Conservation (phyloP, 23 tunicate genomes). For the Clavelina lepadiformis region DNA sequence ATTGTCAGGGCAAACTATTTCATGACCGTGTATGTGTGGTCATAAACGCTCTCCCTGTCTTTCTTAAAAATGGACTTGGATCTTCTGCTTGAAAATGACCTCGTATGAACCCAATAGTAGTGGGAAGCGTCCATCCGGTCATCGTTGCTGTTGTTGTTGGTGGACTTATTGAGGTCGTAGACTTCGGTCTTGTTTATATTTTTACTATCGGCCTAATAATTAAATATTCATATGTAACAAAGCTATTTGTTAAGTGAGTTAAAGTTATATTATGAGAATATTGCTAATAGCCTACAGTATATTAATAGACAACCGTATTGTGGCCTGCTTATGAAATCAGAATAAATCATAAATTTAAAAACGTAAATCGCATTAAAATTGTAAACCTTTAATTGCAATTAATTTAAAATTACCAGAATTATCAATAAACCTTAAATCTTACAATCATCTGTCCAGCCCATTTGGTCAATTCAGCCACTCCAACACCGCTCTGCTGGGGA, state of each 20-base stretch:
- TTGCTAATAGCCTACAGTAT: no score
- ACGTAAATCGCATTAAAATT: no score
- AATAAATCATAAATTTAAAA: no score
- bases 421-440: no score
- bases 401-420: no score
- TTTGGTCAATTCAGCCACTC: slow-evolving; percentile 1
- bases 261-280: no score
- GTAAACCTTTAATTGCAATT: no score
- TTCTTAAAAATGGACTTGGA: slow-evolving; percentile 25
- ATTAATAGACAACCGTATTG: no score
- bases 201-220: slow-evolving; percentile 9
- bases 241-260: no score
- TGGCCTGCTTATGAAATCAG: no score
- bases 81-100: slow-evolving; percentile 35
- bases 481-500: no score
- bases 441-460: slow-evolving; percentile 37
- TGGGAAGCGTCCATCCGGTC: slow-evolving; percentile 1
- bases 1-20: slow-evolving; percentile 5
- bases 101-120: slow-evolving; percentile 30
- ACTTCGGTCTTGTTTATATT: slow-evolving; percentile 20
- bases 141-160: slow-evolving; percentile 8
- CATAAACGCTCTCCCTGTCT: background rate
- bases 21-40: slow-evolving; percentile 15
- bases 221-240: no score
- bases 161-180: slow-evolving; percentile 15